Evolutionary conservation across 2,797 vertebrate species (phyloP), one percentile per base, ranked within the genome.

Genomic region (Stomatorhinus walkeri): DNA sequence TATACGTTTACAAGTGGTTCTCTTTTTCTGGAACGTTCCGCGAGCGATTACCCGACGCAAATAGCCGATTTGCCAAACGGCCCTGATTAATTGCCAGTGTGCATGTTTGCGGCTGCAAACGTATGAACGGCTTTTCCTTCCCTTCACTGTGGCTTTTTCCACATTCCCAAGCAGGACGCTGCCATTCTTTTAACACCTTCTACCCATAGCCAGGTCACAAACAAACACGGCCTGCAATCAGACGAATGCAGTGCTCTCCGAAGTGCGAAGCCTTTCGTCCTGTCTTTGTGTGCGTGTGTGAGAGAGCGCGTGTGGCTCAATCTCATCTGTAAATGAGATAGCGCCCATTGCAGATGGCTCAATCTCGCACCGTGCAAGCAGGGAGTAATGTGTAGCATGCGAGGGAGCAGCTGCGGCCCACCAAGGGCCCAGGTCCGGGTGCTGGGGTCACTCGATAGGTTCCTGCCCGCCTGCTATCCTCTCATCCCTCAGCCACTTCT

Each of bases 401-500:
- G 95, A 94, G 93, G 49, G 32, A 95, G 93, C 94, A 95, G 93
- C 94, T 94, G 93, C 92, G 94, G 91, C 91, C 89, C 89, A 89
- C 92, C 90, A 89, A 89, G 91, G 89, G 89, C n/a, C 83, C 19
- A 87, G 88, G 92, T 90, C 54, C 43, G 87, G 84, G 90, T 89
- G 90, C 24, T 56, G 76, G 91, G 93, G 93, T 94, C 94, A 94
- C 93, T 95, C 40, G n/a, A 28, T 49, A 43, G 46, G 81, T 43
- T 93, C 93, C 92, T 90, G 91, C 91, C 93, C 92, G 90, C 79
- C 84, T 61, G 68, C 83, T 16, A 79, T 43, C 36, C 89, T 68
- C 92, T 94, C 93, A 93, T 88, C 93, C 91, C 91, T 24, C 19
- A 83, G 72, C 43, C 32, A 52, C 54, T 83, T 85, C 40, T 19